Evolutionary conservation across 2,888 invertebrate genomes (phyloP).

Genomic region (Chalcis sispes): DNA sequence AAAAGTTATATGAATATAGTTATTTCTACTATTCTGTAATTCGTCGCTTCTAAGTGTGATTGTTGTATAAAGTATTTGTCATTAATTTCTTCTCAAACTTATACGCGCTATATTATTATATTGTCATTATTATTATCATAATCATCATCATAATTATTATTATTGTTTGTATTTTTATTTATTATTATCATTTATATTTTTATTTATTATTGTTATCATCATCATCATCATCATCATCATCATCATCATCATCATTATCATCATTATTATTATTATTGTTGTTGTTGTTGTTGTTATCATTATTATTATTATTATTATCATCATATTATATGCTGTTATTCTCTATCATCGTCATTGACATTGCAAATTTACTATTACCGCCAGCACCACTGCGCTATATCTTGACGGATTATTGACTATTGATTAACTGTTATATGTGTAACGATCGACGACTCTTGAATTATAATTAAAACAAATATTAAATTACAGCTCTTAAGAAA

Average conservation of each 20-base stretch:
- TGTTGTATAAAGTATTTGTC: constrained; percentile 73
- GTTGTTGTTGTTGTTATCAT: constrained; percentile 44
- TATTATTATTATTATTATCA: constrained; percentile 54
- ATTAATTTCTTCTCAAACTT: constrained; percentile 62
- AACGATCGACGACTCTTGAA: constrained; percentile 11
- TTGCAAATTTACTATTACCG: constrained; percentile 54
- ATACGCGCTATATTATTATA: constrained; percentile 58
- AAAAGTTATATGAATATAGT: constrained; percentile 68
- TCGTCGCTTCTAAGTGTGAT: constrained; percentile 76
- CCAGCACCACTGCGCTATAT: constrained; percentile 51
- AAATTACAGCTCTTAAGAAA: constrained; percentile 22
- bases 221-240: constrained; percentile 52
- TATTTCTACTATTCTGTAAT: constrained; percentile 75
- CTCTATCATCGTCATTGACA: constrained; percentile 55
- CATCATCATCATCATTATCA: constrained; percentile 56
- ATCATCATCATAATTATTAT: no score
- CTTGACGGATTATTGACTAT: constrained; percentile 60
- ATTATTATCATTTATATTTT: constrained; percentile 59
- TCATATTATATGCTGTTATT: constrained; percentile 57
- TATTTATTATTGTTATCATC: constrained; percentile 53
- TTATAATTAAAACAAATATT: constrained; percentile 28
- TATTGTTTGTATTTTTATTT: no score
- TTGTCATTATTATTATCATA: constrained; percentile 64
- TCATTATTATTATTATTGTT: constrained; percentile 60
- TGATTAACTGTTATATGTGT: constrained; percentile 60